Evolutionary conservation across 2,888 invertebrate genomes (phyloP).

Genomic region (Drosophila cognata): DNA sequence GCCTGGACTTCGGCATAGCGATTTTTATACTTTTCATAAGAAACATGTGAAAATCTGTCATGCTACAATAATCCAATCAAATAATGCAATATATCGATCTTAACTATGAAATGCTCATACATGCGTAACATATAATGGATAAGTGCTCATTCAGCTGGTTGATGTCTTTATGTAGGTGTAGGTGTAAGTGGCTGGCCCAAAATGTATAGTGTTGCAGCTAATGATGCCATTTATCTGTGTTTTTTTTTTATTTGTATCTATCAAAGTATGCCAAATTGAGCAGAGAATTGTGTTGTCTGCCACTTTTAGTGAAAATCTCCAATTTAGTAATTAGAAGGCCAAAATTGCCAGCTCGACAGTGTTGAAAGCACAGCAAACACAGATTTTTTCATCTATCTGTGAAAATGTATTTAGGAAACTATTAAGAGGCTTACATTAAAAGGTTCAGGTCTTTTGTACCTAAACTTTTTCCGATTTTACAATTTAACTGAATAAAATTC

Average conservation of each 20-base stretch:
- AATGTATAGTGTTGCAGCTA: background rate
- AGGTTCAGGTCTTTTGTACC: background rate
- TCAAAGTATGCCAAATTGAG: background rate
- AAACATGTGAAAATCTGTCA: background rate
- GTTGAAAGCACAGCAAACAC: background rate
- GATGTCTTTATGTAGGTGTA: conserved; percentile 1
- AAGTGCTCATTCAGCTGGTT: background rate
- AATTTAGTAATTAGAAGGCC: background rate
- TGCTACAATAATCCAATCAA: background rate
- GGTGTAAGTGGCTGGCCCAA: background rate
- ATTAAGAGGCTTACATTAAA: background rate
- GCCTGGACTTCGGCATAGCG: background rate
- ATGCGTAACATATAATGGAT: background rate
- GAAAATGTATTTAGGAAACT: background rate
- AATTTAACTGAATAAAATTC: background rate
- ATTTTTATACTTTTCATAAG: background rate
- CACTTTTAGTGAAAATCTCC: background rate
- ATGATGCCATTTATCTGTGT: background rate
- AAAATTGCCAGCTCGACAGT: background rate
- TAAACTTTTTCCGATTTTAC: background rate
- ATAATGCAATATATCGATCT: background rate
- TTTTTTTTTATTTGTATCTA: background rate
- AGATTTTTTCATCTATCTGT: background rate
- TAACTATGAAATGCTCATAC: background rate
- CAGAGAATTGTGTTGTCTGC: background rate